Base-by-base conservation (phyloP, 1,140 invertebrate genomes). In the Rhizoglyphus robini region DNA sequence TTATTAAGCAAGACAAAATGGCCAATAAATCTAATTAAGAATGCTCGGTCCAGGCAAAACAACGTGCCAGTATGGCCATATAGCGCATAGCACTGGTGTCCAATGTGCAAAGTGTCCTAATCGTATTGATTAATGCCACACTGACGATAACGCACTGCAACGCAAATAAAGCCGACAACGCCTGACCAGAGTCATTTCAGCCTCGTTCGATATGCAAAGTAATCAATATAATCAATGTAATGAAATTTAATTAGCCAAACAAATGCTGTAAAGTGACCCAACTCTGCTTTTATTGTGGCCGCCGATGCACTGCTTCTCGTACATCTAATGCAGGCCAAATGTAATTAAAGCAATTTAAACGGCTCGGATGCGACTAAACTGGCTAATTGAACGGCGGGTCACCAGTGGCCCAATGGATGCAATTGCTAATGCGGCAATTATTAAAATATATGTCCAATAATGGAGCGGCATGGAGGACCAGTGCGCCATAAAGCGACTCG, bases 1-100 rank as follows among this genome's bases (percentile, higher is more conserved):
- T 59, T 59, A 59, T 59, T 59, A 59, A 59, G 8, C 57, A 60
- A 60, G 58, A 60, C 58, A 60, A 60, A 60, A 60, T 60, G 58
- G 15, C 27, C 48, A 38, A 60, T 60, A 60, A 60, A 60, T 60
- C 58, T 60, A 60, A 60, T 60, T 60, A 60, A 60, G 58, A 60
- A 60, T 60, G 58, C 29, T n/a, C 29, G 48, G 27, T 32, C 3
- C 58, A 60, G n/a, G 15, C 29, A 60, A 46, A 15, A 27, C 8
- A 41, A 41, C 36, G 36, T 41, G 36, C 36, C 8, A 41, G 36
- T 49, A 41, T 18, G 8, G 18, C 36, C 36, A 41, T 41, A n/a
- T 18, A 41, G 8, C 36, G 18, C 15, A 60, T 60, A 30, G 58
- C 27, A 29, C 1, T 60, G 58, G 15, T 15, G n/a, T 8, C 29